phyloP scores from a whole-genome alignment of 2,113 vertebrate species.

The Amia ocellicauda region DNA sequence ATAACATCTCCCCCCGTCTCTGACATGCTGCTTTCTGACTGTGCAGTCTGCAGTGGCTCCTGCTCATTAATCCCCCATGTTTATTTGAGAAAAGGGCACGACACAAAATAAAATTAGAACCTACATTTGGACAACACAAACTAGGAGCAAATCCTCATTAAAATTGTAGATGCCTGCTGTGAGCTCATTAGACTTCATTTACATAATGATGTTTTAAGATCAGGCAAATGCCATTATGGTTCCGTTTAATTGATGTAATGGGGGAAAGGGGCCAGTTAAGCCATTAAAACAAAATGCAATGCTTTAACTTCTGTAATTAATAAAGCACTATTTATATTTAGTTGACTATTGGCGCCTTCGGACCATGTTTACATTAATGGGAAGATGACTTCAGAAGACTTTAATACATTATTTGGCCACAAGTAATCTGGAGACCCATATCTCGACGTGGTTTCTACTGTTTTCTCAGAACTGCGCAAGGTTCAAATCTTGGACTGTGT shows the following conservation, averaged over 20 bases:
- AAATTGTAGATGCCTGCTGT: conserved; percentile 30
- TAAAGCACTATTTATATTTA: too few relatives aligned
- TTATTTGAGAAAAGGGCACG: conserved; percentile 30
- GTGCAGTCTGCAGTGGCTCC: conserved; percentile 1
- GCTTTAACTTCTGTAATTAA: neutral
- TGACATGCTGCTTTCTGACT: neutral
- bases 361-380: too few relatives aligned
- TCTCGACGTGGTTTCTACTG: too few relatives aligned
- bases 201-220: conserved; percentile 38
- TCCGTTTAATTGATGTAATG: conserved; percentile 3
- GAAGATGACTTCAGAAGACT: too few relatives aligned
- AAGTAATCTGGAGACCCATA: too few relatives aligned
- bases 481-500: too few relatives aligned
- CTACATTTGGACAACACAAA: conserved; percentile 29
- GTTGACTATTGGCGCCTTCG: too few relatives aligned
- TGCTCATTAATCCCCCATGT: conserved; percentile 27
- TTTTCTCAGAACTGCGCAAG: too few relatives aligned
- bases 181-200: conserved; percentile 39
- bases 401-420: too few relatives aligned
- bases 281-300: conserved; percentile 1
- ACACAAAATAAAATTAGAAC: conserved; percentile 24
- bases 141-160: conserved; percentile 12
- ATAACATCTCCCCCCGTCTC: neutral
- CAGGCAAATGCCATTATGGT: conserved; percentile 22
- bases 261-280: neutral